These are phyloP conservation scores for Cassiopea andromeda DNA, from an alignment of 30 jellyfish, hydroid and myxozoan genomes.

Conservation along the genomic window DNA sequence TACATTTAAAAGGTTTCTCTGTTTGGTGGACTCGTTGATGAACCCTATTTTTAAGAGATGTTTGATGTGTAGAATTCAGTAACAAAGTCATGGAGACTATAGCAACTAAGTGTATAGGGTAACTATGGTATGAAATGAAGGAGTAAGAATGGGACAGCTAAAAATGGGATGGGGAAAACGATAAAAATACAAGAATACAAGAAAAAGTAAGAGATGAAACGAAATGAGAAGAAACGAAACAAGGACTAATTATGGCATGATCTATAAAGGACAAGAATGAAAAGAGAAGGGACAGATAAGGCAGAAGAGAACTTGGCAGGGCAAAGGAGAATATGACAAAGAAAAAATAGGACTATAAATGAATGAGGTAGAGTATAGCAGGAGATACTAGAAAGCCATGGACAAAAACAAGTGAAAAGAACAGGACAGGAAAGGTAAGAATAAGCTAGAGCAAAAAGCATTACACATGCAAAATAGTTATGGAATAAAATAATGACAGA, in stretches of 20 bases:
- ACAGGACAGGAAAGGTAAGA: neutral
- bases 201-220: too few relatives aligned
- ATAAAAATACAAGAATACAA: too few relatives aligned
- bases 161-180: neutral
- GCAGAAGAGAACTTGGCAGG: neutral
- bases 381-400: neutral
- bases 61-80: too few relatives aligned
- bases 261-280: too few relatives aligned
- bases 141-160: neutral
- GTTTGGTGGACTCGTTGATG: constrained; percentile 95
- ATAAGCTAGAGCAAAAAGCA: neutral
- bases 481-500: neutral
- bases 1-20: constrained; percentile 88
- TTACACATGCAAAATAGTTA: neutral
- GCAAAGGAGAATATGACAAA: neutral
- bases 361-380: neutral
- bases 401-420: neutral
- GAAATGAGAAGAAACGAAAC: too few relatives aligned
- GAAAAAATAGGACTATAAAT: neutral
- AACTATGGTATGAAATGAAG: neutral
- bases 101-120: too few relatives aligned
- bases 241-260: too few relatives aligned
- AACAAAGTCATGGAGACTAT: too few relatives aligned
- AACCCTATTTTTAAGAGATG: constrained; percentile 64
- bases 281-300: neutral